These are phyloP conservation scores for Tenebrio molitor DNA, from an alignment of 1,140 invertebrate genomes.

Conservation along the genomic window DNA sequence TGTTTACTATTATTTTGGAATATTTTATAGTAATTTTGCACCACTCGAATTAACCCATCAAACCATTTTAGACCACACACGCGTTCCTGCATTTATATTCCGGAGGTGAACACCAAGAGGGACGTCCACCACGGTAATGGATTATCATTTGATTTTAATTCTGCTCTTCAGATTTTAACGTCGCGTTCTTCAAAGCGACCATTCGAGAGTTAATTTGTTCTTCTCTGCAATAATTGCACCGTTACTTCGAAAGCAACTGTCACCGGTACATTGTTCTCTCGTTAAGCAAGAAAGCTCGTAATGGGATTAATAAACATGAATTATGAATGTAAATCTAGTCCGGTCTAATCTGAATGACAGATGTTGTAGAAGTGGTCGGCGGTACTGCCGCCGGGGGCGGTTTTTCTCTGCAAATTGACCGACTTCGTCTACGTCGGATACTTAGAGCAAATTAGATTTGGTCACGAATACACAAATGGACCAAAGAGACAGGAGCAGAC, in stretches of 20 bases:
- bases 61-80: conserved; percentile 42
- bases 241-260: too few relatives aligned
- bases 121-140: conserved; percentile 3
- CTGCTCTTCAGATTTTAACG: neutral
- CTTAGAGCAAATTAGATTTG: conserved; percentile 10
- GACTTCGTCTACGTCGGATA: neutral
- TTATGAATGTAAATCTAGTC: neutral
- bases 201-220: too few relatives aligned
- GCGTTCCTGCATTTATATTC: conserved; percentile 30
- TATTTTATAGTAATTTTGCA: conserved; percentile 44
- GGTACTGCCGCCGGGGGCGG: neutral
- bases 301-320: neutral
- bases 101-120: conserved; percentile 18
- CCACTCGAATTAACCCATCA: conserved; percentile 46
- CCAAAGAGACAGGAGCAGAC: conserved; percentile 2
- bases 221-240: too few relatives aligned
- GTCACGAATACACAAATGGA: too few relatives aligned
- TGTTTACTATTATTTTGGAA: conserved; percentile 45
- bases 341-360: conserved; percentile 28
- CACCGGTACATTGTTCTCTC: neutral
- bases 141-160: neutral
- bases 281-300: neutral
- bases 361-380: neutral
- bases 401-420: conserved; percentile 11
- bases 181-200: too few relatives aligned